Evolutionary conservation across 1,140 invertebrate genomes (phyloP), one percentile per base, ranked within the genome.

Genomic region (Euura saliciscinereae): DNA sequence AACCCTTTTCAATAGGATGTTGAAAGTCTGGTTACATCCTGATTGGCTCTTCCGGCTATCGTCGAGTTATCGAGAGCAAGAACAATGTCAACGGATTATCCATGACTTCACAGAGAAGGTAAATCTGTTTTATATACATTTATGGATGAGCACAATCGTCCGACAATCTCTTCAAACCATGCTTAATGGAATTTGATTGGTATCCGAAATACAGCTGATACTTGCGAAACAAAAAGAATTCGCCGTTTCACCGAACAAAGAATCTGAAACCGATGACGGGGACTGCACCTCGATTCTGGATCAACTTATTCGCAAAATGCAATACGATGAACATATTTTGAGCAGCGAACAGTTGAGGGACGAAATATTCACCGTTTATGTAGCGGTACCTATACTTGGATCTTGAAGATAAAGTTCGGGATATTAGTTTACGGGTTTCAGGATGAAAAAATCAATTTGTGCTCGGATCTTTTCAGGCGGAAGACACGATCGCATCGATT

Each of bases 401-500:
- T 10, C 51, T 59, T 59, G n/a, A n/a, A n/a, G n/a, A n/a, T n/a
- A n/a, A n/a, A n/a, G n/a, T n/a, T n/a, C n/a, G n/a, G n/a, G 1
- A 70, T 74, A 65, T n/a, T n/a, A 43, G n/a, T n/a, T n/a, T n/a
- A n/a, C 43, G 59, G 66, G 65, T 51, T 65, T 43, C 64, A 67
- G 11, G 8, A 7, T 44, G 11, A 71, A 13, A 6, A 11, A 70
- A 2, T 44, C 8, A 11, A 43, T n/a, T n/a, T n/a, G n/a, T n/a
- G n/a, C n/a, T 10, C 65, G n/a, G n/a, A n/a, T 45, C 68, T 44
- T 91, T 76, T 86, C 86, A 93, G 91, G 93, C 93, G 69, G 93
- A 94, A 84, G 93, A 94, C 80, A 94, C 93, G n/a, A 82, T 85
- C 4, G 85, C 84, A 4, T 85, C 88, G 44, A 88, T 88, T 43